Conservation (phyloP, 2,888 invertebrate genomes). For the Esperia sulphurella region DNA sequence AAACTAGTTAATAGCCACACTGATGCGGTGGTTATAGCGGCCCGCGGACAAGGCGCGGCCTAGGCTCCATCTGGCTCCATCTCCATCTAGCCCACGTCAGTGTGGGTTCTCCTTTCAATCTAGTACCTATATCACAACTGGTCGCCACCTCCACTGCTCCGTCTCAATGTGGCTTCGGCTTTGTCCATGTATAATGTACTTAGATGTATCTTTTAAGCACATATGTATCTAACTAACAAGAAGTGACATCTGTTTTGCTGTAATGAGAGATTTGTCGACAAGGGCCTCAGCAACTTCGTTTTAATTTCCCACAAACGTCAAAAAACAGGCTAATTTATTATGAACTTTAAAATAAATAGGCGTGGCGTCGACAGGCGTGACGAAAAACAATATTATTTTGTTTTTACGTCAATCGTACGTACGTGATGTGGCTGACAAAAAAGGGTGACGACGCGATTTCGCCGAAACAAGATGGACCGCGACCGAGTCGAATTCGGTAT, state of each 20-base stretch:
- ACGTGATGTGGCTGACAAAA: conserved; percentile 53
- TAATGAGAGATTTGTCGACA: not conserved
- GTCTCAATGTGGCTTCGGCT: no score
- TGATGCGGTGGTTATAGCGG: no score
- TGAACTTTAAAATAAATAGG: conserved; percentile 53
- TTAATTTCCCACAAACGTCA: conserved; percentile 33
- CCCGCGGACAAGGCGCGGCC: no score
- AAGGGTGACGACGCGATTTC: conserved; percentile 53
- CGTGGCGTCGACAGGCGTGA: conserved; percentile 62
- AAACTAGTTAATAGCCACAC: no score
- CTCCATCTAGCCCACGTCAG: no score
- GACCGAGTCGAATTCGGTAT: conserved; percentile 46
- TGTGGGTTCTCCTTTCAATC: no score
- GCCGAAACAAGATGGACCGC: conserved; percentile 22
- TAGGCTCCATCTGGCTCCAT: no score
- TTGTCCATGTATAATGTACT: no score
- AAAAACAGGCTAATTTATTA: conserved; percentile 53
- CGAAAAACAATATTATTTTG: conserved; percentile 63
- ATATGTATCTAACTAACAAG: no score
- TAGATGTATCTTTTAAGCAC: no score
- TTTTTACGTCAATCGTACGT: conserved; percentile 56
- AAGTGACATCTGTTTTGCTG: not conserved
- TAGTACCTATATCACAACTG: no score
- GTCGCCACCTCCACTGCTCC: no score
- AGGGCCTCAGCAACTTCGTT: not conserved